Evolutionary conservation across 2,888 invertebrate species (phyloP), one percentile per base, ranked within the genome.

Genomic region (Adelognathus sp.): DNA sequence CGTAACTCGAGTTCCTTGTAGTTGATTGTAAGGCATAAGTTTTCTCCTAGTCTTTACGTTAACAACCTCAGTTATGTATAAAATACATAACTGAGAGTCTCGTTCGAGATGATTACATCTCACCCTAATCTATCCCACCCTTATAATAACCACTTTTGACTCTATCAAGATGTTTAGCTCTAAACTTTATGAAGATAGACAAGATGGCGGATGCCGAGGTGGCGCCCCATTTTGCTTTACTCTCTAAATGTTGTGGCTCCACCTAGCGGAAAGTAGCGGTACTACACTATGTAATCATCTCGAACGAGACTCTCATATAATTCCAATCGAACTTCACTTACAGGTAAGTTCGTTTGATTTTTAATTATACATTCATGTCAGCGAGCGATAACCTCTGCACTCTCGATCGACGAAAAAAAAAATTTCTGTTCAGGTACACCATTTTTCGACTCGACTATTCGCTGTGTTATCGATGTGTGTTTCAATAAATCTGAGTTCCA

Each of bases 331-430:
- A 56, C 52, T 52, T 52, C 27, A 52, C n/a, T 52, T 52, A 24
- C 52, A 52, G 52, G 27, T 52, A 52, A 52, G 29, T 56, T 56
- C 31, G 56, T 56, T 56, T 56, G 33, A 56, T 56, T 56, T 31
- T 31, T 41, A 41, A 41, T 41, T 41, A 41, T 16, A 14, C 4
- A 29, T n/a, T n/a, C n/a, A n/a, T n/a, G n/a, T n/a, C n/a, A n/a
- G n/a, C n/a, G n/a, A n/a, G n/a, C n/a, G n/a, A n/a, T n/a, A n/a
- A n/a, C n/a, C n/a, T n/a, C n/a, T n/a, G n/a, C n/a, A n/a, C n/a
- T n/a, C n/a, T n/a, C n/a, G n/a, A n/a, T n/a, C n/a, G n/a, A n/a
- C n/a, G n/a, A n/a, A n/a, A n/a, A n/a, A n/a, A n/a, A n/a, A n/a
- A n/a, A n/a, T n/a, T n/a, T n/a, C n/a, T n/a, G n/a, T n/a, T n/a